A percentile compares a stretch with the other conserved stretches of the same genome.
Evolutionary conservation across 2,797 vertebrate species (phyloP).

Genomic region (Antennarius maculatus): DNA sequence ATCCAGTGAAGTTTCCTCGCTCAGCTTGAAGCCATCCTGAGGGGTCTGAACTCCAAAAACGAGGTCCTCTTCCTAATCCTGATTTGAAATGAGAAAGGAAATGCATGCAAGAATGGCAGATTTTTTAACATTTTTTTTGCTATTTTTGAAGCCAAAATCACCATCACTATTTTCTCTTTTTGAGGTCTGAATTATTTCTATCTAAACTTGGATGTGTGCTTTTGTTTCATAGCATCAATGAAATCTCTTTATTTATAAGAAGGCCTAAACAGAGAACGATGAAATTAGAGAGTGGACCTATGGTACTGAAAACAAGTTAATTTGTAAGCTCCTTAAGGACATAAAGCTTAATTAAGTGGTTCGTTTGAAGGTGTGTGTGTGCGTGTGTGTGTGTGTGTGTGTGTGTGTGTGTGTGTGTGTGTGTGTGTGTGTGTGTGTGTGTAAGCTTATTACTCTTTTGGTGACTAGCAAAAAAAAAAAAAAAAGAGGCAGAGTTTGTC

Average conservation of each 20-base stretch:
- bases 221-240: constrained; percentile 40
- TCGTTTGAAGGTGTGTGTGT: constrained; percentile 58
- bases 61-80: constrained; percentile 58
- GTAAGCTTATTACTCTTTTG: constrained; percentile 29
- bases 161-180: constrained; percentile 26
- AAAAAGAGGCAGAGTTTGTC: constrained; percentile 38
- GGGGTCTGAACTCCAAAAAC: constrained; percentile 72
- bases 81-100: constrained; percentile 42
- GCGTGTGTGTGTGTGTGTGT: constrained; percentile 19
- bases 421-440: constrained; percentile 14
- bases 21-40: constrained; percentile 77
- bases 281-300: constrained; percentile 57
- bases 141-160: constrained; percentile 15
- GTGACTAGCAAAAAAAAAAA: constrained; percentile 43
- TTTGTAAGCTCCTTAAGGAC: constrained; percentile 73
- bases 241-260: constrained; percentile 24
- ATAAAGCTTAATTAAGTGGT: constrained; percentile 74
- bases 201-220: constrained; percentile 27
- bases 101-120: constrained; percentile 31
- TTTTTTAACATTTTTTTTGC: neutral
- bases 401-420: constrained; percentile 6
- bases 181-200: constrained; percentile 8
- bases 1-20: constrained; percentile 72
- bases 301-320: constrained; percentile 69
- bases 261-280: constrained; percentile 38